Conservation (phyloP, 2,113 vertebrate species). For the Myotis davidii region DNA sequence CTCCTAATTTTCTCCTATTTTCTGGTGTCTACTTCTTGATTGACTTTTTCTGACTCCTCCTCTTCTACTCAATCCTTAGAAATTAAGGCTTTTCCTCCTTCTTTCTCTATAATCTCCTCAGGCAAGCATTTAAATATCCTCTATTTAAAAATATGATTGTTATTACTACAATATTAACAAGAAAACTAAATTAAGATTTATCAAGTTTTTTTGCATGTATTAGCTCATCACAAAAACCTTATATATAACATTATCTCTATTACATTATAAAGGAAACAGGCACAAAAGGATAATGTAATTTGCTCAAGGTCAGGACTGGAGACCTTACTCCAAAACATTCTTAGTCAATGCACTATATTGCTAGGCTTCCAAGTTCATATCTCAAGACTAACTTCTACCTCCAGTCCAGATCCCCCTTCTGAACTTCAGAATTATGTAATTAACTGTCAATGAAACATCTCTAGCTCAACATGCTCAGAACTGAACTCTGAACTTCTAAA, state of each 20-base stretch:
- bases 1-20: neutral
- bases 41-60: neutral
- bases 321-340: neutral
- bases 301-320: neutral
- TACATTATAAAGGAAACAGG: neutral
- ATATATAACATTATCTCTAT: neutral
- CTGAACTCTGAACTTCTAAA: neutral
- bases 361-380: neutral
- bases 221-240: neutral
- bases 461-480: neutral
- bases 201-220: neutral
- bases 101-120: neutral
- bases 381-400: neutral
- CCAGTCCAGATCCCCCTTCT: neutral
- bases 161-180: neutral
- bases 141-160: neutral
- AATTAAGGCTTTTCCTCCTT: neutral
- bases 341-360: neutral
- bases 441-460: neutral
- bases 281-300: neutral
- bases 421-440: neutral
- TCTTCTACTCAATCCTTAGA: neutral
- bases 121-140: neutral
- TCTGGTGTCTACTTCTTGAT: neutral
- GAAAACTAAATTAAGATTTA: neutral